Evolutionary conservation across 2,113 vertebrate genomes (phyloP).

Genomic region (Chascanopsetta lugubris): DNA sequence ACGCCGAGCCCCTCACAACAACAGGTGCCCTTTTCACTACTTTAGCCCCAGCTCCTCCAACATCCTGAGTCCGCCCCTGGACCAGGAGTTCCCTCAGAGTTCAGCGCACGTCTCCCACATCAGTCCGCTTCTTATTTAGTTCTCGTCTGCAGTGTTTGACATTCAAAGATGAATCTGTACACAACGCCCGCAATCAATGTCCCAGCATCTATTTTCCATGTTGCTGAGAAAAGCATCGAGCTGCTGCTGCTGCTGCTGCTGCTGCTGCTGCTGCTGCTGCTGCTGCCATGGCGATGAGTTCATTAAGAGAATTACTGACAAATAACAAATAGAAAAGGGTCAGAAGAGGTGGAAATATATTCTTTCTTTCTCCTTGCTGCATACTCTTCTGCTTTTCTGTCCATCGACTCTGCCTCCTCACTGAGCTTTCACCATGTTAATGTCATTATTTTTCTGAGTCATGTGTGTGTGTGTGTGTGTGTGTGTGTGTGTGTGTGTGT

Average conservation of each 20-base stretch:
- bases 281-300: slow-evolving; percentile 17
- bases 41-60: no score
- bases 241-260: not conserved
- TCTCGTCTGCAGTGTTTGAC: slow-evolving; percentile 36
- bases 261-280: no score
- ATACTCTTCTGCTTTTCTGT: slow-evolving; percentile 7
- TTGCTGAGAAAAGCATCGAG: slow-evolving; percentile 65
- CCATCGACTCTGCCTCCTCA: slow-evolving; percentile 9
- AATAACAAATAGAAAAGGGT: slow-evolving; percentile 54
- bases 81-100: no score
- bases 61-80: no score
- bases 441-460: slow-evolving; percentile 55
- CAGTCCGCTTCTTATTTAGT: slow-evolving; percentile 12
- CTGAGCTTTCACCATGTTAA: slow-evolving; percentile 54
- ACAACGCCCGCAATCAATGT: slow-evolving; percentile 48
- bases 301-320: slow-evolving; percentile 34
- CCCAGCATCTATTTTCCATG: slow-evolving; percentile 65
- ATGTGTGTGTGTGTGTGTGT: slow-evolving; percentile 55
- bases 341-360: slow-evolving; percentile 59
- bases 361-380: slow-evolving; percentile 6
- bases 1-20: no score
- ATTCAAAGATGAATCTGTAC: slow-evolving; percentile 12
- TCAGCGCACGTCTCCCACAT: not conserved
- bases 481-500: no score
- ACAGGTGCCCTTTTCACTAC: no score